Evolutionary conservation across 2,113 vertebrate species (phyloP).

Genomic region (Zosterops pallidus): DNA sequence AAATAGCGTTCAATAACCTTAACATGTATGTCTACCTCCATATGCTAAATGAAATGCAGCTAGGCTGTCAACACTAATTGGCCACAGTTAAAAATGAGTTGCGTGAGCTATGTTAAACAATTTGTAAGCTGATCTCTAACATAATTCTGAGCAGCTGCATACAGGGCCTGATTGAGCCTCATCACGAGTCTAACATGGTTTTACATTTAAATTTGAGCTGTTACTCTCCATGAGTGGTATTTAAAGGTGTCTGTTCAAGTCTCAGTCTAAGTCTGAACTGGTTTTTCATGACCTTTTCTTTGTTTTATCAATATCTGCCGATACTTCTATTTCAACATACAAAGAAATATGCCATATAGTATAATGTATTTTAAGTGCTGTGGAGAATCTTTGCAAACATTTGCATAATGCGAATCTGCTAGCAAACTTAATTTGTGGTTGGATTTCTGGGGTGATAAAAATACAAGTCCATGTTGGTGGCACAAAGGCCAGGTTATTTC

Average conservation of each 20-base stretch:
- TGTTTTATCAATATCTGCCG: neutral
- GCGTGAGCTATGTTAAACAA: neutral
- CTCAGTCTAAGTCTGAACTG: neutral
- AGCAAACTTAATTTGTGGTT: neutral
- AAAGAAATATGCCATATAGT: neutral
- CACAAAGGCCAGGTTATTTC: neutral
- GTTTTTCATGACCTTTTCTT: neutral
- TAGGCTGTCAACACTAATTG: constrained; percentile 16
- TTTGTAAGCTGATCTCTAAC: constrained; percentile 6
- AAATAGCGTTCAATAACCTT: neutral
- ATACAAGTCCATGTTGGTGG: neutral
- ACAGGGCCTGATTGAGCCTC: neutral
- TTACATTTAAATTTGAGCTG: neutral
- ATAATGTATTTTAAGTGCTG: neutral
- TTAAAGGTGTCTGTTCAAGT: neutral
- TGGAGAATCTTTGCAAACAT: neutral
- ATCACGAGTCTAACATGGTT: neutral
- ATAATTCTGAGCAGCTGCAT: constrained; percentile 8
- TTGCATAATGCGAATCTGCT: neutral
- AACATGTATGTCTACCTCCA: neutral
- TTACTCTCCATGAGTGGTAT: neutral
- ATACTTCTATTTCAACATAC: neutral
- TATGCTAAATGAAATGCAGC: neutral
- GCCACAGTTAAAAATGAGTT: constrained; percentile 12
- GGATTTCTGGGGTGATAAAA: neutral